A percentile compares a stretch with the other conserved stretches of the same genome.
Evolutionary conservation across 2,888 invertebrate species (phyloP).

Genomic region (Syrista parreyssii): DNA sequence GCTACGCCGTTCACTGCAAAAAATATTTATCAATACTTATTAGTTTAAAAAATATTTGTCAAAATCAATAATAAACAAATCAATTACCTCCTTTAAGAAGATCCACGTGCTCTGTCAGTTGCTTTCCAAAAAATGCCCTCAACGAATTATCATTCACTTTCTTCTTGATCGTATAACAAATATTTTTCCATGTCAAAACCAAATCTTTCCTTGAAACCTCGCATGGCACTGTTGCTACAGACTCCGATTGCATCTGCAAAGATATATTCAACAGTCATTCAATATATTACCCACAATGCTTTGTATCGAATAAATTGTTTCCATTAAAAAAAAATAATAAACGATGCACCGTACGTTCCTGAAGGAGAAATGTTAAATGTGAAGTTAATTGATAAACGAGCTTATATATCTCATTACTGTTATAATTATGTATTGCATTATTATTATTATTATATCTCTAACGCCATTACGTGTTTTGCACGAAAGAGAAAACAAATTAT

Average conservation of each 20-base stretch:
- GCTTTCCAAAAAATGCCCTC: slow-evolving; percentile 68
- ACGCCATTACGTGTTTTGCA: too few species aligned
- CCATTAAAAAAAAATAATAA: too few species aligned
- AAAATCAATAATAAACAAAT: background rate
- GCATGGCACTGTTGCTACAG: background rate
- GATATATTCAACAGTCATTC: background rate
- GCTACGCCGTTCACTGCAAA: slow-evolving; percentile 76
- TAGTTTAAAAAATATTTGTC: background rate
- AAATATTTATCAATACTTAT: slow-evolving; percentile 20
- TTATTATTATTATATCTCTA: too few species aligned
- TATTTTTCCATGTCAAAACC: slow-evolving; percentile 51
- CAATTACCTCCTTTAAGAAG: slow-evolving; percentile 70
- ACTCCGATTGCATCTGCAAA: too few species aligned
- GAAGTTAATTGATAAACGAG: too few species aligned
- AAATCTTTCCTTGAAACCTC: slow-evolving; percentile 29
- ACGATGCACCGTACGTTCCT: too few species aligned
- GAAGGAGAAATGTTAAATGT: too few species aligned
- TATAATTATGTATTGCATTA: too few species aligned
- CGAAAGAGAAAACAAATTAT: too few species aligned
- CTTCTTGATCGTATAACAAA: slow-evolving; percentile 43
- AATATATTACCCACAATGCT: too few species aligned
- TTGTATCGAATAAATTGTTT: too few species aligned
- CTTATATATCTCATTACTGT: too few species aligned
- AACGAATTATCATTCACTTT: slow-evolving; percentile 39
- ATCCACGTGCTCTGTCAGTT: slow-evolving; percentile 68